These are phyloP conservation scores for Augochlora pura DNA, from an alignment of 1,140 invertebrate genomes.

Conservation along the genomic window DNA sequence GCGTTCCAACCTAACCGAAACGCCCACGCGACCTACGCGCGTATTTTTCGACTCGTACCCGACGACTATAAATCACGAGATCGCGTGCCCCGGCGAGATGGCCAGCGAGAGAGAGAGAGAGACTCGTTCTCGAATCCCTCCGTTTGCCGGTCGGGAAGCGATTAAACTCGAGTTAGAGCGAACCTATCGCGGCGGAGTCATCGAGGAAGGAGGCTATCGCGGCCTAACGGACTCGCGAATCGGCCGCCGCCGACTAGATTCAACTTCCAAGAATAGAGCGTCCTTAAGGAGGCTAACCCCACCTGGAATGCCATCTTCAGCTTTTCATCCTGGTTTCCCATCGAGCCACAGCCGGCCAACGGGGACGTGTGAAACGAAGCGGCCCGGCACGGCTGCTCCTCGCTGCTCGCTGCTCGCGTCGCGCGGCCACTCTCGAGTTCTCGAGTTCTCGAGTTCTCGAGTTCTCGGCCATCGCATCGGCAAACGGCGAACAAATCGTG, in stretches of 20 bases:
- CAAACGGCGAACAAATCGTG: constrained; percentile 22
- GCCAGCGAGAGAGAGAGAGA: too few relatives aligned
- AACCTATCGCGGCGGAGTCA: constrained; percentile 21
- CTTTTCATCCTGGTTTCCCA: constrained; percentile 56
- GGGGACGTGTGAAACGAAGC: constrained; percentile 56
- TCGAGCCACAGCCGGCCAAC: constrained; percentile 40
- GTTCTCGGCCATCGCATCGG: constrained; percentile 15
- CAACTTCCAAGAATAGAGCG: constrained; percentile 74
- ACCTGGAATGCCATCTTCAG: constrained; percentile 68
- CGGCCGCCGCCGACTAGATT: constrained; percentile 46
- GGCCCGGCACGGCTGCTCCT: background rate
- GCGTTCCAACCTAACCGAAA: constrained; percentile 14
- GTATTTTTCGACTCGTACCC: constrained; percentile 10
- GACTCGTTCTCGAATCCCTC: background rate
- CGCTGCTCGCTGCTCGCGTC: constrained; percentile 46
- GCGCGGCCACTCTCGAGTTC: background rate
- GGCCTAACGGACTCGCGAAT: constrained; percentile 64
- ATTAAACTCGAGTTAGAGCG: background rate
- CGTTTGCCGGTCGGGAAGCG: background rate
- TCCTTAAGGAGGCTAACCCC: constrained; percentile 72
- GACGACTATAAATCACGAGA: constrained; percentile 27
- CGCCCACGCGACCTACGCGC: constrained; percentile 20
- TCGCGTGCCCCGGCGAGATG: background rate
- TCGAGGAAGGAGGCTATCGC: constrained; percentile 67
- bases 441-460: too few relatives aligned